Base-by-base conservation (phyloP, 2,888 invertebrate species). In the Trachelus stipa region DNA sequence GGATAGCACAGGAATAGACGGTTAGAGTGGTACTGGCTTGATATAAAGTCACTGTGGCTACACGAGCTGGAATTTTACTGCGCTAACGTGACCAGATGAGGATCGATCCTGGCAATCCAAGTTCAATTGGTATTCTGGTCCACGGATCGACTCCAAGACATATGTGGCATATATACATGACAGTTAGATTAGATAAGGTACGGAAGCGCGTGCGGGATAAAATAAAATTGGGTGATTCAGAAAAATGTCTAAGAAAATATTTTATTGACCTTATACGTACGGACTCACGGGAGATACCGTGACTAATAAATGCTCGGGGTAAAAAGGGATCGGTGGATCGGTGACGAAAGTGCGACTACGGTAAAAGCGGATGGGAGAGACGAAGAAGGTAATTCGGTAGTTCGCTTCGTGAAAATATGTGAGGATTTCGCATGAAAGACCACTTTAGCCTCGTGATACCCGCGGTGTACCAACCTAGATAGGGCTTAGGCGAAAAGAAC, bases 401-500 rank as follows among this genome's bases (percentile, higher is more conserved):
- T 56, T 15, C 56, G 56, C 56, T 56, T 9, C 6, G 56, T 23
- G 56, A 56, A 56, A 56, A 23, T 56, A 56, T 23, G 56, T 56
- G 56, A 56, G 23, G 56, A 56, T 56, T 56, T 56, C 56, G 56
- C 56, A 69, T 31, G 30, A 56, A 68, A 34, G 77, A 30, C 73
- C 73, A 68, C 77, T 73, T 77, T 77, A 77, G 15, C 73, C 56
- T 73, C 73, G 69, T 37, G 69, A 69, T 69, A 35, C 74, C 40
- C 9, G 30, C 33, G 34, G 69, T 78, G 73, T 76, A 78, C 76
- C 75, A n/a, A 71, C 71, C 34, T 69, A 78, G 76, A 75, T 76
- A 76, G 78, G 78, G 75, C 74, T 75, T 68, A 74, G 69, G 78
- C 73, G 76, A 78, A 78, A 78, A 78, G 78, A 78, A 73, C 78